Base-by-base conservation (phyloP, 2,113 vertebrate genomes). In the Nerophis lumbriciformis region DNA sequence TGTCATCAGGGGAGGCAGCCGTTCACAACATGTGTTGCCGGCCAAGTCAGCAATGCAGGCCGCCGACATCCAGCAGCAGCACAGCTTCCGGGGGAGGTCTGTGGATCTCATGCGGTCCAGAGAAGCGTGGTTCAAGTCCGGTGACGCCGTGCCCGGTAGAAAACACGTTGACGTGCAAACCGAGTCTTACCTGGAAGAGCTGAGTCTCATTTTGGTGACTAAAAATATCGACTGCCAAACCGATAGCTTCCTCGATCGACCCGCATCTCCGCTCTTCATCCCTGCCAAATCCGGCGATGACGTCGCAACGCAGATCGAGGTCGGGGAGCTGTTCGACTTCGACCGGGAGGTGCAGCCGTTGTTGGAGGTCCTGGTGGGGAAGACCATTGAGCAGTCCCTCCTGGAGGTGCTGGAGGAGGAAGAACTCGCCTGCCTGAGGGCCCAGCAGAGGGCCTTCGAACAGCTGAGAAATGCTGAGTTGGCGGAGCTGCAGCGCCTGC, bases 281-380 rank as follows among this genome's bases (percentile, higher is more conserved):
- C 95, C 95, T 63, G 91, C 92, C 64, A 98, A 96, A 86, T 88
- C 92, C 0, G 95, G 95, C 52, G 90, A 72, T 83, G 96, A 98
- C 80, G 89, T 83, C 11, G 88, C 87, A 53, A 98, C 95, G 0
- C 92, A 98, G 69, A 95, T 98, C 79, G 85, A 94, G 77, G 91
- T 94, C 65, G 95, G 94, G 85, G 95, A 99, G 95, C 73, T 99
- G 52, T 99, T 98, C 88, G 90, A 98, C 82, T 98, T 98, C 84
- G 91, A 98, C 9, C 14, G 89, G 62, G 96, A 98, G 90, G 95
- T 98, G 54, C 91, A 90, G 70, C 93, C 94, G 0, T 61, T 98
- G 44, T 67, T 99, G 80, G 92, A 98, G 85, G 92, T 97, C 10
- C 72, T 99, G 86, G 78, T 96, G 76, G 96, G 95, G 0, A 99